Conservation (phyloP, 2,113 vertebrate genomes). For the Cromileptes altivelis region DNA sequence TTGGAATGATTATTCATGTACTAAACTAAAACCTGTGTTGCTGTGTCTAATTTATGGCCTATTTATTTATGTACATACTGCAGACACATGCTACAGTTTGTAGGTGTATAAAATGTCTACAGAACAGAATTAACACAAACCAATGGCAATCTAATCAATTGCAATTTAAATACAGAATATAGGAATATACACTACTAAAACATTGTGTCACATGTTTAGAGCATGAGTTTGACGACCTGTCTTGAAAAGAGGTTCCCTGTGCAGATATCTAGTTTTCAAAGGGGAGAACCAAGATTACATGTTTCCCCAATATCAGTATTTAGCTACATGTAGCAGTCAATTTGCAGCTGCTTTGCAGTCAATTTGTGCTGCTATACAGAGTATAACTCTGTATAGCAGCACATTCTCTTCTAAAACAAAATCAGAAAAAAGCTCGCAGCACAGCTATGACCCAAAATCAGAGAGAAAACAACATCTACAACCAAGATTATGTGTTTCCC, state of each 20-base stretch:
- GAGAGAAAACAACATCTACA: too few species aligned
- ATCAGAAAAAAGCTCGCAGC: too few species aligned
- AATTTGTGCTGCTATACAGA: too few species aligned
- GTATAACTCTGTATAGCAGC: too few species aligned
- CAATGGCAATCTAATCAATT: not conserved
- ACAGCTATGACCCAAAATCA: too few species aligned
- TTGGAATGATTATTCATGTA: not conserved
- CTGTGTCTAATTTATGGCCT: not conserved
- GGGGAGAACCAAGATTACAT: too few species aligned
- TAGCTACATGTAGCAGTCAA: too few species aligned
- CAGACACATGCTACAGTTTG: not conserved
- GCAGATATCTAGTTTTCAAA: not conserved
- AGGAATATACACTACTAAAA: not conserved
- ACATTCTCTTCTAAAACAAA: too few species aligned
- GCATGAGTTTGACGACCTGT: not conserved
- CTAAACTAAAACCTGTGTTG: constrained; percentile 17
- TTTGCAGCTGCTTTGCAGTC: too few species aligned
- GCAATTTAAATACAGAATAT: not conserved
- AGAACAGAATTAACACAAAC: not conserved
- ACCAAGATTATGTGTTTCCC: too few species aligned
- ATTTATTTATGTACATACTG: not conserved
- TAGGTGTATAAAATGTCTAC: too few species aligned
- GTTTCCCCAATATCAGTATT: too few species aligned
- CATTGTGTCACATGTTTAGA: not conserved
- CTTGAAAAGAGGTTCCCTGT: not conserved